Base-by-base conservation (phyloP, 2,888 invertebrate species). In the Pteria penguin region DNA sequence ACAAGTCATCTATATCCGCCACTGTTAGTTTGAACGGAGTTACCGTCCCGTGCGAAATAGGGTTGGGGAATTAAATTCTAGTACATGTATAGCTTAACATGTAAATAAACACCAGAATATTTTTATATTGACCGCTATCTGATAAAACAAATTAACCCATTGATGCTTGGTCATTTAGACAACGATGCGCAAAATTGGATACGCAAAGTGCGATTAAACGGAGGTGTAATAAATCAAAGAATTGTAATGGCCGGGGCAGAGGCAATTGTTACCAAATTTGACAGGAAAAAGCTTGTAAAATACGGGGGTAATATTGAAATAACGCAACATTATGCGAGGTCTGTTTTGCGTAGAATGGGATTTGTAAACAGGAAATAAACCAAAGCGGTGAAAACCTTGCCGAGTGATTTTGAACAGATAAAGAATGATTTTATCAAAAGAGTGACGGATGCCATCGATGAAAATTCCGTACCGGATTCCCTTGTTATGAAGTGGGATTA, bases 401-500 rank as follows among this genome's bases (percentile, higher is more conserved):
- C n/a, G n/a, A 5, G n/a, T 2, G 80, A 78, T 29, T 82, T 82
- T 27, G 68, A 76, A 22, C 24, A 80, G 29, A 27, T 32, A n/a
- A n/a, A n/a, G n/a, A n/a, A n/a, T n/a, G n/a, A n/a, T n/a, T n/a
- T n/a, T n/a, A n/a, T n/a, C n/a, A n/a, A n/a, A n/a, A n/a, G n/a
- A n/a, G n/a, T n/a, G n/a, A n/a, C n/a, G n/a, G n/a, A n/a, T n/a
- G n/a, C n/a, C n/a, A n/a, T n/a, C n/a, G n/a, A n/a, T n/a, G n/a
- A n/a, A n/a, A n/a, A n/a, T n/a, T n/a, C n/a, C 29, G 57, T 83
- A 3, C 82, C 80, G 1, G 78, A 79, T 61, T 24, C 52, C 0
- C n/a, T n/a, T n/a, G n/a, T 83, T 1, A 75, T 82, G 18, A 83
- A 80, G 55, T 81, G 73, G 65, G 79, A 82, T 63, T 80, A 84